Evolutionary conservation across 2,888 invertebrate genomes (phyloP), one percentile per base, ranked within the genome.

Genomic region (Mycogona germanica): DNA sequence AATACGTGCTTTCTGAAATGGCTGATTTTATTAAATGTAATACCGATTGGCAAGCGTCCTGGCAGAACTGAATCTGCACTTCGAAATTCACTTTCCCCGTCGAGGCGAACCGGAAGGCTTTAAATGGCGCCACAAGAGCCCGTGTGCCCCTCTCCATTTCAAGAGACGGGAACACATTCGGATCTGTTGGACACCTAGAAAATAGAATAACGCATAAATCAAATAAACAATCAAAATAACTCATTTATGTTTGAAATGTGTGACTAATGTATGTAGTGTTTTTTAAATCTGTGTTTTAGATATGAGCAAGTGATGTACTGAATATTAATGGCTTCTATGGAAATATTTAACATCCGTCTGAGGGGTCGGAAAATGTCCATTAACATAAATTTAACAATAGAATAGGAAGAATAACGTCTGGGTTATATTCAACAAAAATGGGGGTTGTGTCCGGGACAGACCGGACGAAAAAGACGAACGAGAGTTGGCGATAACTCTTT

Each of bases 81-180:
- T 72, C 70, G 58, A 72, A 72, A 60, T 72, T 71, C 51, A 72
- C 71, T 26, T 69, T 66, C 5, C 72, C 70, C 4, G 71, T 72
- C 29, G 72, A 70, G 32, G 72, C 71, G 61, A 72, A 72, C 19
- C 72, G 64, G 64, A 72, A 72, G 42, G 72, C 72, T 61, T 70
- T 71, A 64, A 72, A 72, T 60, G 68, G 67, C 21, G 69, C 67
- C 57, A 64, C 66, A 26, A 72, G 63, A 48, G 69, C 67, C 51
- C 68, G 61, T 14, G 66, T 65, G 30, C 67, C 64, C 30, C 65
- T 62, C 56, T 72, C 71, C 32, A 69, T 61, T 55, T 66, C 65
- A 50, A 72, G 62, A 12, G 67, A 67, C 12, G 72, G 71, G 62
- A 72, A 72, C 26, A 72, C 70, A 54, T 66, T 66, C n/a, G 67